phyloP scores from a whole-genome alignment of 2,888 invertebrate genomes.

The Athetis lepigone region DNA sequence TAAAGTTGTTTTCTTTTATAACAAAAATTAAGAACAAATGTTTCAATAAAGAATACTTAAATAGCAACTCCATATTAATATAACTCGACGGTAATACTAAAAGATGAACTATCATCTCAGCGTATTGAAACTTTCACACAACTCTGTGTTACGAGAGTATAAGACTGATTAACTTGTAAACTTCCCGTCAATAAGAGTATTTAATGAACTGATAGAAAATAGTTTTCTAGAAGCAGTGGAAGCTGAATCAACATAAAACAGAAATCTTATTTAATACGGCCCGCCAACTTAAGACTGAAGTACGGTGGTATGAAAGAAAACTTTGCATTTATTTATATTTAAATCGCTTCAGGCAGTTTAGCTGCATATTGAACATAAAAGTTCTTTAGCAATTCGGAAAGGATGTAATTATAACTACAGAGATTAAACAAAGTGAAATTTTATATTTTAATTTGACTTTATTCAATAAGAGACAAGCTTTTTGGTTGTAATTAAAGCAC shows the following conservation, averaged over 20 bases:
- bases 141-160: constrained; percentile 52
- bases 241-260: constrained; percentile 80
- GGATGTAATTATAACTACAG: background rate
- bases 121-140: constrained; percentile 23
- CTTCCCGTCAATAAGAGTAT: constrained; percentile 61
- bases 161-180: constrained; percentile 55
- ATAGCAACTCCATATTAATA: background rate
- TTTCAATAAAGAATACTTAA: too few species aligned
- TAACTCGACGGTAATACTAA: background rate
- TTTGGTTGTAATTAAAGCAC: too few species aligned
- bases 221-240: constrained; percentile 66
- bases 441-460: too few species aligned
- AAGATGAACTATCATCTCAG: constrained; percentile 22
- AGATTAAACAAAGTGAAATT: too few species aligned
- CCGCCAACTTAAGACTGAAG: constrained; percentile 66
- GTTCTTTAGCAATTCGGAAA: background rate
- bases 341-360: constrained; percentile 37
- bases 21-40: too few species aligned
- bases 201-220: constrained; percentile 72
- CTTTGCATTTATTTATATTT: constrained; percentile 46
- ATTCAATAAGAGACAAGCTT: too few species aligned
- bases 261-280: constrained; percentile 80
- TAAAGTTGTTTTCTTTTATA: too few species aligned
- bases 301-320: constrained; percentile 45
- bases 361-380: constrained; percentile 14